Percentiles rank a stretch among this genome's conserved stretches.
phyloP scores from a whole-genome alignment of 2,113 vertebrate genomes.

The Neopipo cinnamomea region DNA sequence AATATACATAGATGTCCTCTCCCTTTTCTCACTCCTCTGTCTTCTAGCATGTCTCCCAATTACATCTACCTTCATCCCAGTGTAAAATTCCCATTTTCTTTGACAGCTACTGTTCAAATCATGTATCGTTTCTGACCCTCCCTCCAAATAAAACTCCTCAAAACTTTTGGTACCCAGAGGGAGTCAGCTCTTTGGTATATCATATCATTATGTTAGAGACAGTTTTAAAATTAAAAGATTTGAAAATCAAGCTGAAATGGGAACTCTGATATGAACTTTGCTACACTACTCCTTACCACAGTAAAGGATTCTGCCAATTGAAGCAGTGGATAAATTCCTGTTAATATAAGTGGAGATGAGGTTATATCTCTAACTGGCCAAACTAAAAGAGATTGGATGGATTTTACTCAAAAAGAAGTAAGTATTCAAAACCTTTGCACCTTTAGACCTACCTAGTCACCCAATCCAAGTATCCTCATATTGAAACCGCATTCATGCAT shows the following conservation, averaged over 20 bases:
- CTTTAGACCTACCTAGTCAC: neutral
- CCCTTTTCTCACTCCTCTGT: neutral
- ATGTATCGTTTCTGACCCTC: neutral
- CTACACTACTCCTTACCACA: neutral
- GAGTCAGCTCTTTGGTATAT: neutral
- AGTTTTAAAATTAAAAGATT: neutral
- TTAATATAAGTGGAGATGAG: neutral
- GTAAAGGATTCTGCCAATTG: neutral
- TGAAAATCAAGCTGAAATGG: neutral
- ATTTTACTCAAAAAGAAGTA: neutral
- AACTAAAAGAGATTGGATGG: neutral
- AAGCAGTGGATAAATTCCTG: neutral
- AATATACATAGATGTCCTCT: neutral
- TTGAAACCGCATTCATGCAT: neutral
- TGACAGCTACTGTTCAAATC: neutral
- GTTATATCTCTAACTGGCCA: neutral
- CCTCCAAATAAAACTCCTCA: neutral
- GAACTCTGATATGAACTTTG: neutral
- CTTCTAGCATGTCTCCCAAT: neutral
- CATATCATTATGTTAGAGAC: neutral
- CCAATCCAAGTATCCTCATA: neutral
- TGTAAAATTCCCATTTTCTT: neutral
- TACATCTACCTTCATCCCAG: neutral
- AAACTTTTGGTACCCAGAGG: neutral
- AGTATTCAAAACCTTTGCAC: neutral